Conservation (phyloP, 2,113 vertebrate genomes). For the Aspidoscelis tigris region DNA sequence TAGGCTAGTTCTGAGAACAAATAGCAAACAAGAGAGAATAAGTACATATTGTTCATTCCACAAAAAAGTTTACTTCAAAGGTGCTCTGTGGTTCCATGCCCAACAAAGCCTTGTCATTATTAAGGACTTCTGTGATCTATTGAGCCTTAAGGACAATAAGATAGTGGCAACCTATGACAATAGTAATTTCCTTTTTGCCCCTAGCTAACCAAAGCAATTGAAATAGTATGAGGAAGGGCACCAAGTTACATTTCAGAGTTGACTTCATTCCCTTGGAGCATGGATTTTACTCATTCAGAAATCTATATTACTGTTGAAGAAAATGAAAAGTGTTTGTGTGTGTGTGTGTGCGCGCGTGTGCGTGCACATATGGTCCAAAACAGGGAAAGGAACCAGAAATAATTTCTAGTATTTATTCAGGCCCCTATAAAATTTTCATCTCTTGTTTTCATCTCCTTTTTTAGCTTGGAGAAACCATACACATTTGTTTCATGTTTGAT, state of each 20-base stretch:
- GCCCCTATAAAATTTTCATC: not conserved
- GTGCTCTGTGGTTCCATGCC: not conserved
- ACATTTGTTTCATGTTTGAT: constrained; percentile 27
- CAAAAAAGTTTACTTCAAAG: not conserved
- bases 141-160: constrained; percentile 19
- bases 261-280: not conserved
- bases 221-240: constrained; percentile 15
- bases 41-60: not conserved
- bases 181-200: constrained; percentile 25
- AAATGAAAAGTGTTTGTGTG: not conserved
- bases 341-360: no score
- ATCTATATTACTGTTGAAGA: not conserved
- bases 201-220: constrained; percentile 18
- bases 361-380: no score
- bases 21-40: not conserved
- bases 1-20: not conserved
- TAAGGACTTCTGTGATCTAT: constrained; percentile 6
- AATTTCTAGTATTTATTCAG: constrained; percentile 11
- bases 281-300: constrained; percentile 9
- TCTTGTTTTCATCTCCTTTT: not conserved
- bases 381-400: not conserved
- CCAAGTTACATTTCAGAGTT: constrained; percentile 27
- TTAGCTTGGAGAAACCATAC: constrained; percentile 13
- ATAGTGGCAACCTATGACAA: constrained; percentile 14
- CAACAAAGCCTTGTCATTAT: constrained; percentile 26